Conservation (phyloP, 2,888 invertebrate species). For the Shargacucullia verbasci region DNA sequence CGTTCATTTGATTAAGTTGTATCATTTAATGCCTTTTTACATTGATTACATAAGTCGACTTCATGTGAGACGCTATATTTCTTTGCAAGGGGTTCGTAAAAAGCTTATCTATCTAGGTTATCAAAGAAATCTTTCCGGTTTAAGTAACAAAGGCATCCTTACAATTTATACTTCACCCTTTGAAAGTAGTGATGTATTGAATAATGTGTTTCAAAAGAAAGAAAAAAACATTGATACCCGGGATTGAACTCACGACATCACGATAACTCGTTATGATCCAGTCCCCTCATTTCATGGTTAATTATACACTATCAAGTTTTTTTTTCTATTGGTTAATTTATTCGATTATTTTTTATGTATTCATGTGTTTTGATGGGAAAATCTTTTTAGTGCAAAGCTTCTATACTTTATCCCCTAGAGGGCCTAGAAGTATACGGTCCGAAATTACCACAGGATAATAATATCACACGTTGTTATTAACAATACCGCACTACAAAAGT, state of each 20-base stretch:
- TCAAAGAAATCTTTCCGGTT: conserved; percentile 41
- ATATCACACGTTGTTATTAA: conserved; percentile 36
- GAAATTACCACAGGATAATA: conserved; percentile 32
- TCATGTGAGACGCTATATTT: conserved; percentile 24
- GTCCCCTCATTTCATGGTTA: conserved; percentile 45
- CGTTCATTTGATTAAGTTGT: too few species aligned
- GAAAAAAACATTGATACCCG: conserved; percentile 6
- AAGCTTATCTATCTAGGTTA: conserved; percentile 44
- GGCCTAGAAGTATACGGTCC: conserved; percentile 3
- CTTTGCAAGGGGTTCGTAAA: conserved; percentile 35
- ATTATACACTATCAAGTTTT: conserved; percentile 25
- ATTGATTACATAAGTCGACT: conserved; percentile 14
- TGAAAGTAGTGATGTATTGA: conserved; percentile 21
- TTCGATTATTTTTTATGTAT: conserved; percentile 19
- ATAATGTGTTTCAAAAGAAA: conserved; percentile 19
- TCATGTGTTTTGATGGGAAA: conserved; percentile 3
- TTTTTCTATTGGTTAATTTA: conserved; percentile 3
- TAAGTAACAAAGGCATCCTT: conserved; percentile 39
- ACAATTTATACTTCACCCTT: conserved; percentile 35
- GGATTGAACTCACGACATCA: conserved; percentile 42
- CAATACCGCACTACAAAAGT: conserved; percentile 38
- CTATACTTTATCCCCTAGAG: conserved; percentile 4
- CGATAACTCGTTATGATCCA: conserved; percentile 34
- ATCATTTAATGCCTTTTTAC: neutral
- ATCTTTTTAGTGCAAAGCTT: neutral